A percentile compares a stretch with the other conserved stretches of the same genome.
These are phyloP conservation scores for Muscicapa adusta DNA, from an alignment of 2,113 vertebrate species.

Conservation along the genomic window DNA sequence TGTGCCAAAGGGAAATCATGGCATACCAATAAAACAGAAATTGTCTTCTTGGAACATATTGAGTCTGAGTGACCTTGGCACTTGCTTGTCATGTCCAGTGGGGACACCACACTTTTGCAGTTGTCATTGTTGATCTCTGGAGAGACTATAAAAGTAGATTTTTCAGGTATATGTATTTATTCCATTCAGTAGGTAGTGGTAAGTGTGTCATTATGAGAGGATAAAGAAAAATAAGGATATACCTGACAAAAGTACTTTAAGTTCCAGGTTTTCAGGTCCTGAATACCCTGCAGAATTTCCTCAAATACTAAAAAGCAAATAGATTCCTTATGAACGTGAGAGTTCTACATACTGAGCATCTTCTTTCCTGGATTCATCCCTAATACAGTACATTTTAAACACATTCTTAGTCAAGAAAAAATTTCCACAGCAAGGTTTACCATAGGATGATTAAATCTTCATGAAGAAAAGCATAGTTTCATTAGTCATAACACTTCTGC, in stretches of 20 bases:
- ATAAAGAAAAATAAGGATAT: not conserved
- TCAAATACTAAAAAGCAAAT: not conserved
- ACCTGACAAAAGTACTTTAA: not conserved
- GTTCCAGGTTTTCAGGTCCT: not conserved
- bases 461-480: not conserved
- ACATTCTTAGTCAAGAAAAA: not conserved
- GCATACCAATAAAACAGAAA: not conserved
- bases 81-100: not conserved
- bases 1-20: not conserved
- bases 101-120: not conserved
- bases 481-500: not conserved
- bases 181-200: not conserved
- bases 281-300: not conserved
- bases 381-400: not conserved
- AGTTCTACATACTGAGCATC: not conserved
- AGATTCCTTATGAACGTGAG: rapidly evolving
- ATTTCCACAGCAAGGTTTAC: not conserved
- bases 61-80: not conserved
- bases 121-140: not conserved
- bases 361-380: not conserved
- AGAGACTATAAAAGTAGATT: not conserved
- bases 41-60: not conserved
- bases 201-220: not conserved
- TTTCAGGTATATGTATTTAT: not conserved
- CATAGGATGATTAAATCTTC: not conserved